Percentiles rank a stretch among this genome's conserved stretches.
Evolutionary conservation across 2,797 vertebrate genomes (phyloP).

Genomic region (Tokudaia tokunoshimensis): DNA sequence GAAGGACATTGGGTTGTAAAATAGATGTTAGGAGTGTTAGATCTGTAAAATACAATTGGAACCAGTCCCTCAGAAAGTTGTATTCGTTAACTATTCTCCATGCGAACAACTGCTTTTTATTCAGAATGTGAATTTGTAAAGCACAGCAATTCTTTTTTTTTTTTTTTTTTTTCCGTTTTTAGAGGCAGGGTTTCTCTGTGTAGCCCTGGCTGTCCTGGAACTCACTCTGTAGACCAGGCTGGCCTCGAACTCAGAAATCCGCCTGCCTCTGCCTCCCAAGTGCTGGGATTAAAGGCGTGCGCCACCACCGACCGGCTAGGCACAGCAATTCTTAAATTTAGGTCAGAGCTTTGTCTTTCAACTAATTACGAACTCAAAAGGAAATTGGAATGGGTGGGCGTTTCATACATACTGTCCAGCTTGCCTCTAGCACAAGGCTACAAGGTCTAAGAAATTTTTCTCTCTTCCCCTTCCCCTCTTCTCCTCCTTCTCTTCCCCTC

Average conservation of each 20-base stretch:
- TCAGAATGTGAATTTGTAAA: neutral
- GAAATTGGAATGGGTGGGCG: neutral
- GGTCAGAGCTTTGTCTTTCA: conserved; percentile 21
- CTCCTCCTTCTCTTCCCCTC: too few relatives aligned
- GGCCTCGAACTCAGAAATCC: too few relatives aligned
- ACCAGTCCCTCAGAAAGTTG: neutral
- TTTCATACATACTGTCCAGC: neutral
- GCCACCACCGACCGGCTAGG: too few relatives aligned
- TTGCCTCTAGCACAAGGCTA: neutral
- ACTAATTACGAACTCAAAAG: neutral
- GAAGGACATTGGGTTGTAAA: conserved; percentile 12
- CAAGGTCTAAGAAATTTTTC: neutral
- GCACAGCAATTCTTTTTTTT: neutral
- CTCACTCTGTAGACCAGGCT: too few relatives aligned
- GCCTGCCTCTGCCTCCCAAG: too few relatives aligned
- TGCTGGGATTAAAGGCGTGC: too few relatives aligned
- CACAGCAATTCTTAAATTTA: neutral
- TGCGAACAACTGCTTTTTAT: conserved; percentile 14
- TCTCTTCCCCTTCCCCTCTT: too few relatives aligned
- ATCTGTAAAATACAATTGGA: conserved; percentile 24
- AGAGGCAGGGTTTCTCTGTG: too few relatives aligned
- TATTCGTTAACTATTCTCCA: neutral
- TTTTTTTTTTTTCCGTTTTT: too few relatives aligned
- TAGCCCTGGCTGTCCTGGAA: too few relatives aligned
- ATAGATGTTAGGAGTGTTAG: neutral